Conservation (phyloP, 92 coral and sea anemone genomes). For the Epizoanthus scotinus region DNA sequence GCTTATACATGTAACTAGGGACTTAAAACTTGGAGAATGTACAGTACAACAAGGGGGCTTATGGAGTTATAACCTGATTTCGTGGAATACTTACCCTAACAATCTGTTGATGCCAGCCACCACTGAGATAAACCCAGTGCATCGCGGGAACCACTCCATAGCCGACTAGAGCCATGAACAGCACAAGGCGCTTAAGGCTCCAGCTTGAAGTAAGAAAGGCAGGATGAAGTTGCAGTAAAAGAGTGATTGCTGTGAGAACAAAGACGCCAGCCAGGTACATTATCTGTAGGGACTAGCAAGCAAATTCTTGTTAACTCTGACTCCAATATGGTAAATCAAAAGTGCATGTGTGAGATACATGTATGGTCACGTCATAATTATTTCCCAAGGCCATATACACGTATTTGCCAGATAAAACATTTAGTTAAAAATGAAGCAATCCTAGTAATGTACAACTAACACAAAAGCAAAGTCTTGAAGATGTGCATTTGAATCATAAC, state of each 20-base stretch:
- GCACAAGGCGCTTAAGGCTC: conserved; percentile 75
- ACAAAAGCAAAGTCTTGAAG: too few species aligned
- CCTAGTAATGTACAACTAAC: too few species aligned
- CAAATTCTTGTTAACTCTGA: not conserved
- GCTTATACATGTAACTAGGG: too few species aligned
- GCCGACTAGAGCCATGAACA: conserved; percentile 77
- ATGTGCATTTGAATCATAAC: too few species aligned
- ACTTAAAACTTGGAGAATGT: not conserved
- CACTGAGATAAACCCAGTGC: conserved; percentile 89
- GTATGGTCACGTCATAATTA: too few species aligned
- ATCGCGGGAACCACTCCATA: conserved; percentile 83
- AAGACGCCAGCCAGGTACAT: conserved; percentile 75
- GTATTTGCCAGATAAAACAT: too few species aligned
- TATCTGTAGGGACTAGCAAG: conserved; percentile 65
- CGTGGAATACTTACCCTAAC: conserved; percentile 62
- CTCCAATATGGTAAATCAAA: not conserved
- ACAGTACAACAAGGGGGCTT: too few species aligned
- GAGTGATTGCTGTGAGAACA: conserved; percentile 65
- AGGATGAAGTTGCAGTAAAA: conserved; percentile 86
- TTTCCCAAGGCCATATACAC: too few species aligned
- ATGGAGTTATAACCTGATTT: too few species aligned
- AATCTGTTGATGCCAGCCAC: conserved; percentile 69
- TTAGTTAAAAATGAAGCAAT: too few species aligned
- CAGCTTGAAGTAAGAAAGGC: conserved; percentile 85
- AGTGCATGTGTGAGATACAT: too few species aligned